Evolutionary conservation across 64 coral and sea anemone species (phyloP).

Genomic region (Pachyseris speciosa): DNA sequence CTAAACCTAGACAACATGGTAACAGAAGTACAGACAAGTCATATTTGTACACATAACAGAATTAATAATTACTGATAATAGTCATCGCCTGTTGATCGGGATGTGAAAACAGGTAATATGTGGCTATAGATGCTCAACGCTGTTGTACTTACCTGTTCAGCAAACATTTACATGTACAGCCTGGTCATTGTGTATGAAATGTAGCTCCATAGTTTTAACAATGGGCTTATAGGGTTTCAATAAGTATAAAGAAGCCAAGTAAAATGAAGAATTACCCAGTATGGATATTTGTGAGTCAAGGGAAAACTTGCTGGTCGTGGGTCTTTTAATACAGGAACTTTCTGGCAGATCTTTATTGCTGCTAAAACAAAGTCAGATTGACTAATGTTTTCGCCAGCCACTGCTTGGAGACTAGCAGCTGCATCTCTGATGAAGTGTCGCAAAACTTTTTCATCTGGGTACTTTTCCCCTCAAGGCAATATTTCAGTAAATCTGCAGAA

Average conservation of each 20-base stretch:
- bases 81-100: too few species aligned
- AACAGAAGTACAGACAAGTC: too few species aligned
- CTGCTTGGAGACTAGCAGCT: constrained; percentile 17
- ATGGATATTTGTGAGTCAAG: constrained; percentile 12
- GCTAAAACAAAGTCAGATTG: constrained; percentile 28
- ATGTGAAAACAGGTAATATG: too few species aligned
- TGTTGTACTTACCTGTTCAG: too few species aligned
- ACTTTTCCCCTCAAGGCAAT: not conserved
- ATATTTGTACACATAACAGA: too few species aligned
- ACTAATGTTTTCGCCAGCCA: constrained; percentile 18
- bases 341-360: constrained; percentile 59
- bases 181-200: too few species aligned
- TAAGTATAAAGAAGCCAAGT: constrained; percentile 3
- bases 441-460: not conserved
- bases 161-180: too few species aligned
- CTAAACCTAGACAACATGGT: too few species aligned
- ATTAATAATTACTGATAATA: too few species aligned
- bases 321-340: constrained; percentile 47
- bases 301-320: constrained; percentile 54
- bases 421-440: constrained; percentile 44
- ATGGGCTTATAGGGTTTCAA: not conserved
- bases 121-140: too few species aligned
- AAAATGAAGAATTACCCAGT: constrained; percentile 52
- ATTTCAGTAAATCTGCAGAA: not conserved
- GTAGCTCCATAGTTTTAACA: not conserved